Evolutionary conservation across 2,113 vertebrate genomes (phyloP).

Genomic region (Pungitius pungitius): DNA sequence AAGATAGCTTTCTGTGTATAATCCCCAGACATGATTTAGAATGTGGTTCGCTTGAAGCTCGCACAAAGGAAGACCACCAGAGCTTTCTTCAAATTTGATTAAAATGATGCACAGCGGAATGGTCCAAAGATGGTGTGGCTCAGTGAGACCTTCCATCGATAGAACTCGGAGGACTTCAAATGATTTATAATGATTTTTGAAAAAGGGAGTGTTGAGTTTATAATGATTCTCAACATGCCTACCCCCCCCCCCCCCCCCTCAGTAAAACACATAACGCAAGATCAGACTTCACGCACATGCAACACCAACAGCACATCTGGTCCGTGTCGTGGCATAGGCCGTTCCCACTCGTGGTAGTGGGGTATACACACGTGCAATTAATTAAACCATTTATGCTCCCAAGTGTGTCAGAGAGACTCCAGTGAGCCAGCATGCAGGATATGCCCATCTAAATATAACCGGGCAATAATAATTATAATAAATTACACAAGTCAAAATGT

Average conservation of each 20-base stretch:
- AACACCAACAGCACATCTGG: constrained; percentile 19
- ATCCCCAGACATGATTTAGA: constrained; percentile 28
- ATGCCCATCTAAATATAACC: background rate
- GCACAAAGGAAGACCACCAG: constrained; percentile 44
- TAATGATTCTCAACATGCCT: constrained; percentile 34
- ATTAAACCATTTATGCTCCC: background rate
- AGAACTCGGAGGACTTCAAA: constrained; percentile 24
- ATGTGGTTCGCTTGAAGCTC: constrained; percentile 40
- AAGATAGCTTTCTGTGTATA: background rate
- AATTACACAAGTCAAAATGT: background rate
- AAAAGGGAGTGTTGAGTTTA: constrained; percentile 2
- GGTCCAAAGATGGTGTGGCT: background rate
- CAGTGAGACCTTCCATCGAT: constrained; percentile 23
- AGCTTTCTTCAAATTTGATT: constrained; percentile 42
- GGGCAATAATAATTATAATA: background rate
- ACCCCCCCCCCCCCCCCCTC: too few relatives aligned
- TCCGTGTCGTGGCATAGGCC: constrained; percentile 1
- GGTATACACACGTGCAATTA: background rate
- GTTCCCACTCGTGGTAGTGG: background rate
- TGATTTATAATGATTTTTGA: constrained; percentile 24
- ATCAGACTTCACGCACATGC: constrained; percentile 43
- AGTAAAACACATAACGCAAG: constrained; percentile 2
- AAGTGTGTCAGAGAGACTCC: background rate
- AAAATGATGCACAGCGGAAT: constrained; percentile 14
- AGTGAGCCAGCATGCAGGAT: background rate